Evolutionary conservation across 2,113 vertebrate species (phyloP).

Genomic region (Gopherus flavomarginatus): DNA sequence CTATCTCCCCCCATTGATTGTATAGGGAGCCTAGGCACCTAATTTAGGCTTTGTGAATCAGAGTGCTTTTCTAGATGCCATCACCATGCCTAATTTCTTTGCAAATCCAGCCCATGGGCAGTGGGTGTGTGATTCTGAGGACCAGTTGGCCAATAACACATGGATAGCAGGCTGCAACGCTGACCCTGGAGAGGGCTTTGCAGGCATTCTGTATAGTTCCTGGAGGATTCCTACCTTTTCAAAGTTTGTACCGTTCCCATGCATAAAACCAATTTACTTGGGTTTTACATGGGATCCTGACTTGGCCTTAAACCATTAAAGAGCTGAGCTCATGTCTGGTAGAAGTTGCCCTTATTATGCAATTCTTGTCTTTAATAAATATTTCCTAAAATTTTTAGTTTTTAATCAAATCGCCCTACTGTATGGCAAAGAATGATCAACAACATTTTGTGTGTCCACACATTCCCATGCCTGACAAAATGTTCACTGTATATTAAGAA

Average conservation of each 20-base stretch:
- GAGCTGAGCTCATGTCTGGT: not conserved
- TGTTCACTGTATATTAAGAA: constrained; percentile 10
- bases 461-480: constrained; percentile 22
- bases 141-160: constrained; percentile 2
- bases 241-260: not conserved
- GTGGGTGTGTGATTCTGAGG: not conserved
- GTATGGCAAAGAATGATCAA: constrained; percentile 28
- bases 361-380: constrained; percentile 10
- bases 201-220: not conserved
- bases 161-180: not conserved
- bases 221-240: constrained; percentile 3
- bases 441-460: constrained; percentile 25
- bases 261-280: not conserved
- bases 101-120: not conserved
- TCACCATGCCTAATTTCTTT: not conserved
- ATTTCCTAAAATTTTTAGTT: not conserved
- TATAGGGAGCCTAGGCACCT: not conserved
- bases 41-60: not conserved
- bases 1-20: not conserved
- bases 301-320: constrained; percentile 34
- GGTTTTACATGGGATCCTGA: constrained; percentile 14
- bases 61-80: not conserved
- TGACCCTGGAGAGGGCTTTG: not conserved
- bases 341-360: constrained; percentile 12
- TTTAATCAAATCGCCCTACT: constrained; percentile 26